Evolutionary conservation across 2,113 vertebrate genomes (phyloP), one percentile per base, ranked within the genome.

Genomic region (Axis porcinus): DNA sequence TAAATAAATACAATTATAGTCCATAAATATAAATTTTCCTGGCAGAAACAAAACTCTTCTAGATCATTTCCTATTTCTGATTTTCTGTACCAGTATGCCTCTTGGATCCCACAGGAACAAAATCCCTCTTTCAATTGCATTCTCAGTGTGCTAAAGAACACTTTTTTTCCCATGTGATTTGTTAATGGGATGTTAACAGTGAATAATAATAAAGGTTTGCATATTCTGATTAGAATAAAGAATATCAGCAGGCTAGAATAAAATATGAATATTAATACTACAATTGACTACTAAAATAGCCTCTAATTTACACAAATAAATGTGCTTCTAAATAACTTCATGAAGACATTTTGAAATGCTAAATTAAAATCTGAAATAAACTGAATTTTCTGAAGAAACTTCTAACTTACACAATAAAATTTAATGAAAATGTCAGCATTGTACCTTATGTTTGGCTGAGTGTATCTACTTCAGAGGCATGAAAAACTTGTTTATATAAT

Each of bases 221-320:
- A 94, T 95, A 95, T 87, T 94, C 83, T 97, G 74, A 95, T 96
- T 97, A 90, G 60, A 96, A 89, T 96, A 86, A 93, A 45, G 15
- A 67, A 95, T 97, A 97, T 97, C 86, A 86, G 16, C 60, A 90
- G 45, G 17, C 28, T 95, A 67, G 43, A 88, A 89, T 78, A 36
- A 97, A 91, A 89, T 87, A 54, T 95, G 86, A 97, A 96, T 97
- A 94, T 97, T 93, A 97, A 96, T 86, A 79, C 6, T 47, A 81
- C 17, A 95, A 84, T 79, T 74, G 30, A 83, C 74, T 96, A 93
- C 8, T 93, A 97, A 96, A 96, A 96, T 91, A 89, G 14, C 3
- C 54, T 84, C 9, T 36, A 95, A 52, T 94, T 97, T 97, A 40
- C 25, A 83, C 33, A 91, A 98, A 86, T 64, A 85, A 96, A 89